A percentile compares a stretch with the other conserved stretches of the same genome.
Conservation (phyloP, 2,888 invertebrate genomes). For the Oxytorus armatus region DNA sequence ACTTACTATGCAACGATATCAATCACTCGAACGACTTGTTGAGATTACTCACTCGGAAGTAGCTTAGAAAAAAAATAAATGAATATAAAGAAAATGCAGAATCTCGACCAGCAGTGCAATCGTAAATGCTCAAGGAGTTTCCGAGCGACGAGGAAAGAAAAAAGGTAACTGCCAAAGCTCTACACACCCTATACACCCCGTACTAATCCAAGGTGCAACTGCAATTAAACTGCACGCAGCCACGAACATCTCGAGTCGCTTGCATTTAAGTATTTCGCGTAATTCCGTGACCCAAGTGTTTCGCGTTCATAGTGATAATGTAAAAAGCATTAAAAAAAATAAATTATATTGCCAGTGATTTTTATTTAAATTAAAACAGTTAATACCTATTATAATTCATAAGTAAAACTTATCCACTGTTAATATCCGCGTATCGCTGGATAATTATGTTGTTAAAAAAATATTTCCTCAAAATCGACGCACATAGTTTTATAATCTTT, state of each 20-base stretch:
- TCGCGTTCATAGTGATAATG: conserved; percentile 19
- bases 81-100: conserved; percentile 23
- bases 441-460: conserved; percentile 5
- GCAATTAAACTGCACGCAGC: conserved; percentile 64
- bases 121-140: conserved; percentile 55
- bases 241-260: conserved; percentile 63
- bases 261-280: conserved; percentile 55
- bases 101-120: conserved; percentile 35
- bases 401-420: background rate
- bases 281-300: conserved; percentile 49
- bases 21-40: conserved; percentile 26
- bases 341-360: conserved; percentile 25
- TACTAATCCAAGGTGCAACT: conserved; percentile 49
- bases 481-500: background rate
- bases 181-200: conserved; percentile 30
- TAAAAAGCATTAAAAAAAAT: conserved; percentile 12
- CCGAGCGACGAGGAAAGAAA: conserved; percentile 45
- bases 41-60: conserved; percentile 40
- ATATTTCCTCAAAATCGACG: conserved; percentile 4
- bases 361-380: background rate
- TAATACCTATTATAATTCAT: background rate
- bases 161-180: conserved; percentile 51
- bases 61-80: conserved; percentile 27
- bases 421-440: background rate
- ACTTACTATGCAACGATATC: no score